phyloP scores from a whole-genome alignment of 2,113 vertebrate genomes.

The Ranitomeya variabilis region DNA sequence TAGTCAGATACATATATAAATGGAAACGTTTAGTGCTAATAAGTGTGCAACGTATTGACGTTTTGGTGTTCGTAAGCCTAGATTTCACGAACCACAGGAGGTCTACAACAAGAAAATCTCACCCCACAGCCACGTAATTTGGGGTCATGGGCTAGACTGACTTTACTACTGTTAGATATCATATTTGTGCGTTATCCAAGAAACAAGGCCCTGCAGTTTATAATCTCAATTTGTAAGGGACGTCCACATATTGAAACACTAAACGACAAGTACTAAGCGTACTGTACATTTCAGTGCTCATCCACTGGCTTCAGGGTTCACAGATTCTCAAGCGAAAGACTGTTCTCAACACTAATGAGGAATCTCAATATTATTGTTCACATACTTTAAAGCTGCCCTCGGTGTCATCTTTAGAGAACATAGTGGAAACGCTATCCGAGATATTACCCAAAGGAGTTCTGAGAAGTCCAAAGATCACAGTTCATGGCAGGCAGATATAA shows the following conservation, averaged over 20 bases:
- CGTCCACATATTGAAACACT: neutral
- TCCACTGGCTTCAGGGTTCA: slow-evolving; percentile 2
- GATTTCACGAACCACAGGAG: neutral
- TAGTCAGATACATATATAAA: neutral
- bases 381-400: slow-evolving; percentile 27
- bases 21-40: neutral
- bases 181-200: neutral
- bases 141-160: neutral
- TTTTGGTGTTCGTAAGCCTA: neutral
- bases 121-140: neutral
- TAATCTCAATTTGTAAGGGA: slow-evolving; percentile 2
- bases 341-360: neutral
- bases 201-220: neutral
- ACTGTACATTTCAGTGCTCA: neutral
- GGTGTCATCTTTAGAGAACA: slow-evolving; percentile 6
- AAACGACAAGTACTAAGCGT: neutral
- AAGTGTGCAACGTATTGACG: neutral
- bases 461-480: slow-evolving; percentile 38
- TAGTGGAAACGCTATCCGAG: neutral
- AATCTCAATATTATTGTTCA: slow-evolving; percentile 32
- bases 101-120: neutral
- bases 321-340: neutral
- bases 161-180: neutral
- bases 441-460: slow-evolving; percentile 52
- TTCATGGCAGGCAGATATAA: slow-evolving; percentile 45